A percentile compares a stretch with the other conserved stretches of the same genome.
These are phyloP conservation scores for Pteromalus puparum DNA, from an alignment of 1,140 invertebrate species.

Conservation along the genomic window DNA sequence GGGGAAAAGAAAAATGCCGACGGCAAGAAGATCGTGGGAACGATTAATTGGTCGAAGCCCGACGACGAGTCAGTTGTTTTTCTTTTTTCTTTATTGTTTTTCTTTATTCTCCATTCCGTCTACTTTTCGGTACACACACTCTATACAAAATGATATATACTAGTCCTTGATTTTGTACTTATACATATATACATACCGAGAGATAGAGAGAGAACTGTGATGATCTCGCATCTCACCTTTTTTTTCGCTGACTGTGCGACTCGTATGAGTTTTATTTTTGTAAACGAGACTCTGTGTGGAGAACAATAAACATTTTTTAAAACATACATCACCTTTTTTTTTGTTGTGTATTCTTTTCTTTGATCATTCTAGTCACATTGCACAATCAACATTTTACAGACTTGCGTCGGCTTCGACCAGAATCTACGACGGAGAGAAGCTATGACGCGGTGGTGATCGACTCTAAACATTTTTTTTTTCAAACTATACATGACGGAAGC, in stretches of 20 bases:
- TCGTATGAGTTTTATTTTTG: conserved; percentile 54
- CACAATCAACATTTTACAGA: background rate
- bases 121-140: background rate
- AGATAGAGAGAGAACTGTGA: too few relatives aligned
- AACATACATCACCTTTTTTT: conserved; percentile 34
- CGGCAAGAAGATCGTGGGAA: conserved; percentile 45
- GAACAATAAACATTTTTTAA: conserved; percentile 51
- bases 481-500: background rate
- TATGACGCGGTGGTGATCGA: background rate
- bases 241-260: conserved; percentile 18
- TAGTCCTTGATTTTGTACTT: background rate
- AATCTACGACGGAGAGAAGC: background rate
- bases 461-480: background rate
- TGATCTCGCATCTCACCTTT: background rate
- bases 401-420: conserved; percentile 34
- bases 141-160: background rate
- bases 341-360: conserved; percentile 19
- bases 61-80: conserved; percentile 19
- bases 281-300: conserved; percentile 46
- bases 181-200: too few relatives aligned
- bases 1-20: conserved; percentile 39
- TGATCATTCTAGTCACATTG: background rate
- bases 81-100: background rate
- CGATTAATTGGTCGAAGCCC: conserved; percentile 46
- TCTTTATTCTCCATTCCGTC: background rate